phyloP scores from a whole-genome alignment of 2,113 vertebrate genomes.

The Cryptomyrus ogoouensis region DNA sequence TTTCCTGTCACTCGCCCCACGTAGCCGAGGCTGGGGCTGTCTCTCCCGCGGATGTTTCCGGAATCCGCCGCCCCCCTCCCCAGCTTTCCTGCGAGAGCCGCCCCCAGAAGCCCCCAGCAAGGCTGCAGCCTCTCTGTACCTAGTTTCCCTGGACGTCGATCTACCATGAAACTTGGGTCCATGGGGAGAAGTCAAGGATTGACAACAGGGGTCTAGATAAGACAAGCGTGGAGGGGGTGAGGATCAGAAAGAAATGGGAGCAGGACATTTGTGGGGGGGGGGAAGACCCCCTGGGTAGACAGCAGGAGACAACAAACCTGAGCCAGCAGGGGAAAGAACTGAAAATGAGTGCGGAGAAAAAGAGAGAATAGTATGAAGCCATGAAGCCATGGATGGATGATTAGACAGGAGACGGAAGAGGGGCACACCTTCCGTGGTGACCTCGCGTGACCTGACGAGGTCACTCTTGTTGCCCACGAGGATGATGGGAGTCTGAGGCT shows the following conservation, averaged over 20 bases:
- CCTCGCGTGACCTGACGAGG: constrained; percentile 75
- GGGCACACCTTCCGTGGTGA: constrained; percentile 66
- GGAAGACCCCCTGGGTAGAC: not conserved
- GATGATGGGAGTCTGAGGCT: constrained; percentile 79
- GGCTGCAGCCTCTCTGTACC: not conserved
- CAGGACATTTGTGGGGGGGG: not conserved
- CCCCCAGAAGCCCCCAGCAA: not conserved
- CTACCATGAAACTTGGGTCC: not conserved
- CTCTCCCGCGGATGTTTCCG: no score
- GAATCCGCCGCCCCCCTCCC: not conserved
- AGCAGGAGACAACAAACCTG: not conserved
- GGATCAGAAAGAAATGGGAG: not conserved
- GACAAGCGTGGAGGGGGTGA: not conserved
- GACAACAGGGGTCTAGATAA: not conserved
- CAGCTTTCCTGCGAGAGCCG: not conserved
- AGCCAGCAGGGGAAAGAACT: not conserved
- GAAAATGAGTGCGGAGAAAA: not conserved
- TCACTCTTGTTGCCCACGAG: constrained; percentile 84
- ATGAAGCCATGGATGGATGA: not conserved
- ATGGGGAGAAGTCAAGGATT: not conserved
- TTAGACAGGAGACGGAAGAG: not conserved
- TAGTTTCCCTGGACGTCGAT: not conserved
- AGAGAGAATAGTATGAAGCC: not conserved
- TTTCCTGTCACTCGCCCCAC: not conserved
- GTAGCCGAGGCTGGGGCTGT: not conserved